These are phyloP conservation scores for Augochlorella aurata DNA, from an alignment of 2,888 invertebrate genomes.

Conservation along the genomic window DNA sequence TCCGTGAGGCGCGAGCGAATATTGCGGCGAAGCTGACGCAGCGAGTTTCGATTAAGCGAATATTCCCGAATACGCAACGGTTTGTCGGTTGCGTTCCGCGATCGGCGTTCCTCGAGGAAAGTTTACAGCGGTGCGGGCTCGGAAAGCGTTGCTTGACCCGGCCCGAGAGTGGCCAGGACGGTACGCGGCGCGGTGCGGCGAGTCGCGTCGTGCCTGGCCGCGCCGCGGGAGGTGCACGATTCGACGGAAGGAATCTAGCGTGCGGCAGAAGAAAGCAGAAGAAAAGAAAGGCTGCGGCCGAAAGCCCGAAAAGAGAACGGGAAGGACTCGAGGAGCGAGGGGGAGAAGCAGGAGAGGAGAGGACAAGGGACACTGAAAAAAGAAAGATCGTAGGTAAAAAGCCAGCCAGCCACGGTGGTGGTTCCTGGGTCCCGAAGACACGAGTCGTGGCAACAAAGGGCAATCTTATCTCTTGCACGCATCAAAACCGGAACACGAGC, in stretches of 20 bases:
- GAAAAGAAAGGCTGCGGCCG: background rate
- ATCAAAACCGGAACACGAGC: conserved; percentile 81
- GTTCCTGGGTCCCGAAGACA: conserved; percentile 75
- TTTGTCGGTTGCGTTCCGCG: background rate
- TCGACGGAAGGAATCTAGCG: conserved; percentile 49
- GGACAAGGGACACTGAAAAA: conserved; percentile 38
- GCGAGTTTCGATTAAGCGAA: too few relatives aligned
- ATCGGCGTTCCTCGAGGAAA: conserved; percentile 24
- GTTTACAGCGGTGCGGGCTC: conserved; percentile 45
- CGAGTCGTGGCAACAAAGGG: conserved; percentile 80
- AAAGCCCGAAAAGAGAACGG: conserved; percentile 5
- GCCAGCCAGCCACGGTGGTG: conserved; percentile 43
- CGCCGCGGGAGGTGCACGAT: conserved; percentile 55
- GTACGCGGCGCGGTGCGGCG: too few relatives aligned
- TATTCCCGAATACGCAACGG: background rate
- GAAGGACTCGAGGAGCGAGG: background rate
- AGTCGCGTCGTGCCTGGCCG: conserved; percentile 5
- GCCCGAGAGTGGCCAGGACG: background rate
- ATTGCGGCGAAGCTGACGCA: too few relatives aligned
- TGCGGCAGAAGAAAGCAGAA: conserved; percentile 24
- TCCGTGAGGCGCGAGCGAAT: too few relatives aligned
- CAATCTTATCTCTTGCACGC: conserved; percentile 80
- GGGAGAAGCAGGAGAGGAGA: background rate
- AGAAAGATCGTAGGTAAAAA: conserved; percentile 64
- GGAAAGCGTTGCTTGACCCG: conserved; percentile 32